Base-by-base conservation (phyloP, 2,888 invertebrate genomes). In the Thera obeliscata region DNA sequence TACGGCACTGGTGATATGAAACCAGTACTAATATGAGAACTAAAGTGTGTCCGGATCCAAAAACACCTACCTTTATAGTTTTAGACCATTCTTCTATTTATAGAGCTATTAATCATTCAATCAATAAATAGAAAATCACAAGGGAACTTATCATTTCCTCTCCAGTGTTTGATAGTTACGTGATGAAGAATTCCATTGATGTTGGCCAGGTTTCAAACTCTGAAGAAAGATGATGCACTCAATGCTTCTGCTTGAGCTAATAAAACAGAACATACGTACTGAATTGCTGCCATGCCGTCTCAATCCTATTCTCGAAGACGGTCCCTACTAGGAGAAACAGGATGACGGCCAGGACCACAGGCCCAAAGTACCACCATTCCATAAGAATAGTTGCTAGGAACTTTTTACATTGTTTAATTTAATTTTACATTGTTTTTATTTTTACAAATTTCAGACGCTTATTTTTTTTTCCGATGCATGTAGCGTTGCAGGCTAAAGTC, bases 251-350 rank as follows among this genome's bases (percentile, higher is more conserved):
- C n/a, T 60, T 4, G 33, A 9, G 33, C 52, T 60, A 12, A 49
- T 56, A 38, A 36, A 38, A 22, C 46, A 12, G 46, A 61, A 65
- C 61, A 64, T 76, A 87, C 90, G 81, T 76, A 91, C 91, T 71
- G 57, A 88, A 70, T 36, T 77, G 76, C 36, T 75, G 81, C 61
- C 87, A 76, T 0, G 81, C 70, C 0, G 67, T 64, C 71, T 90
- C 91, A 3, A 90, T 82, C 46, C 85, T 80, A 2, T 77, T 80
- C 66, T 91, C 89, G 67, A 89, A 87, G 63, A 89, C 73, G 0
- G 89, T 89, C 1, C 91, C 91, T 22, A 91, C 82, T 6, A 92
- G 81, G 0, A 91, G 78, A 62, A 92, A 91, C 84, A 92, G 77
- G 1, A 88, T 67, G 38, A 91, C 57, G 2, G 90, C 91, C 60